Evolutionary conservation across 1,140 invertebrate species (phyloP).

Genomic region (Tetragonula clypearis): DNA sequence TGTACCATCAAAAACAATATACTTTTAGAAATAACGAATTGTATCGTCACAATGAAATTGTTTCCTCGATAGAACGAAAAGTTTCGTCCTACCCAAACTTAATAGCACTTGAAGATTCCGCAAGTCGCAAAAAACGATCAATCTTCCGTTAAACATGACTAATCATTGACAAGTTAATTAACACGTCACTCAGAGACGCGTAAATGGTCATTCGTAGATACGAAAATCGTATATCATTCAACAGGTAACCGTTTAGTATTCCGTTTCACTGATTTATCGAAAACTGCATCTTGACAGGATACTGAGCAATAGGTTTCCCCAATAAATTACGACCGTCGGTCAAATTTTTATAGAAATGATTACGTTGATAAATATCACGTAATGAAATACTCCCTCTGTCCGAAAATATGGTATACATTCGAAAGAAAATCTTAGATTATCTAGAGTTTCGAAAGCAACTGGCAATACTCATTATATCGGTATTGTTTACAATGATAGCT

Average conservation of each 20-base stretch:
- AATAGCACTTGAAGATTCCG: no score
- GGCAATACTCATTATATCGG: no score
- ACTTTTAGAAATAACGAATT: no score
- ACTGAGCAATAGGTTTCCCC: not conserved
- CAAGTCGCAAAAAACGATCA: not conserved
- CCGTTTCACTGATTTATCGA: not conserved
- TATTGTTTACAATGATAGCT: no score
- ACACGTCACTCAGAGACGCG: not conserved
- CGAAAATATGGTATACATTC: no score
- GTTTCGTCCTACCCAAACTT: not conserved
- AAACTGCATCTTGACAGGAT: no score
- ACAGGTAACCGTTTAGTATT: not conserved
- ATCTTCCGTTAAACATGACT: constrained; percentile 13
- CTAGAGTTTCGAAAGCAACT: no score
- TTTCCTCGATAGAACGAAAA: not conserved
- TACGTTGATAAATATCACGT: no score
- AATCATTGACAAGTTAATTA: not conserved
- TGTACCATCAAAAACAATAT: no score
- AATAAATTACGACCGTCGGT: not conserved
- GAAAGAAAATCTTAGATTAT: no score
- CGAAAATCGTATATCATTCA: not conserved
- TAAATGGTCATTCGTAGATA: not conserved
- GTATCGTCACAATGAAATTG: no score
- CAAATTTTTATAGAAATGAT: not conserved
- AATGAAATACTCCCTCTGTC: no score